These are phyloP conservation scores for Eupleurogrammus muticus DNA, from an alignment of 2,797 vertebrate genomes.

Conservation along the genomic window DNA sequence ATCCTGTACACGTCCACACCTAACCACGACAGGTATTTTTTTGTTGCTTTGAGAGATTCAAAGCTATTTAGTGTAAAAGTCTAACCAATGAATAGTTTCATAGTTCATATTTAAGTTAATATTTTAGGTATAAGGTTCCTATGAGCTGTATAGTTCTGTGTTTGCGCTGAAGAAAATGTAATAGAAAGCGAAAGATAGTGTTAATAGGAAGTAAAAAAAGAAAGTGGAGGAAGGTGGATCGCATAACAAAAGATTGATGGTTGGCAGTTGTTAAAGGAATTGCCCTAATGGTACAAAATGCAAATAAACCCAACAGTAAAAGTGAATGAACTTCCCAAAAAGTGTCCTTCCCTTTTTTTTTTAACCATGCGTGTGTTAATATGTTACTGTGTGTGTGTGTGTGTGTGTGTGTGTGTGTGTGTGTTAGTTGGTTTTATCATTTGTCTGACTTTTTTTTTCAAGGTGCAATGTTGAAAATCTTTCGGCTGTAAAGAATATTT, in stretches of 20 bases:
- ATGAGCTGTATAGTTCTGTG: background rate
- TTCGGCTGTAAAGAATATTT: background rate
- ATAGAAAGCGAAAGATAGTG: too few relatives aligned
- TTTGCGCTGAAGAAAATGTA: background rate
- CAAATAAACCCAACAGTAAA: background rate
- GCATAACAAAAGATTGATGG: too few relatives aligned
- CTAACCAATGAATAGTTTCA: background rate
- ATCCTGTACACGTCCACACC: constrained; percentile 29
- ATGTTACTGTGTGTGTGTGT: too few relatives aligned
- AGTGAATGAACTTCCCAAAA: too few relatives aligned
- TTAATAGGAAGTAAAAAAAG: background rate
- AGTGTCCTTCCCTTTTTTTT: too few relatives aligned
- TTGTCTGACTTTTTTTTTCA: background rate
- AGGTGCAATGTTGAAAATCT: background rate
- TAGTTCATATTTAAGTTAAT: background rate
- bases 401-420: too few relatives aligned
- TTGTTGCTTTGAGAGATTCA: constrained; percentile 18
- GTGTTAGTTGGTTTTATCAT: background rate
- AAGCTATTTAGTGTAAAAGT: background rate
- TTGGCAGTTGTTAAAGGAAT: background rate
- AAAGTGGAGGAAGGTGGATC: background rate
- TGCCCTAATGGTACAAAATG: background rate
- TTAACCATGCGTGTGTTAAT: too few relatives aligned
- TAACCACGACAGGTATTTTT: constrained; percentile 12
- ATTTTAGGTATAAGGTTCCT: too few relatives aligned